These are phyloP conservation scores for Pteromalus puparum DNA, from an alignment of 1,140 invertebrate species.

Conservation along the genomic window DNA sequence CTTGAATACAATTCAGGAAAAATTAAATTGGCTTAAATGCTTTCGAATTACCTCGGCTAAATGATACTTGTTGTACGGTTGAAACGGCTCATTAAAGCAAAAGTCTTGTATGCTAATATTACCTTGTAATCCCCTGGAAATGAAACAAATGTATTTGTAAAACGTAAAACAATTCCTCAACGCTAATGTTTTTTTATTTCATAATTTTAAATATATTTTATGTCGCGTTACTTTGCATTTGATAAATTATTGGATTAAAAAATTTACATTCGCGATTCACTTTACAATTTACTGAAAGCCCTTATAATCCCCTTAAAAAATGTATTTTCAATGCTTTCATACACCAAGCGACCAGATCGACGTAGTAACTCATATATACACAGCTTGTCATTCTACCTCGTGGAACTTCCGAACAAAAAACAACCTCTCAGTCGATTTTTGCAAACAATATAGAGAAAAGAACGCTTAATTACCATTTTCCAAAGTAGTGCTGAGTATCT, in stretches of 20 bases:
- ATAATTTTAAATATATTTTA: not conserved
- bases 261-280: too few species aligned
- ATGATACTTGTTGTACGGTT: constrained; percentile 70
- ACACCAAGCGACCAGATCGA: not conserved
- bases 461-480: constrained; percentile 67
- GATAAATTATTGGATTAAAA: too few species aligned
- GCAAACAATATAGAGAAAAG: not conserved
- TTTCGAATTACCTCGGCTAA: constrained; percentile 67
- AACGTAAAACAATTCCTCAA: not conserved
- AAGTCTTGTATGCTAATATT: constrained; percentile 70
- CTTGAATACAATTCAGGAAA: not conserved
- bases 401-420: too few species aligned
- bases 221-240: too few species aligned
- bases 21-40: not conserved
- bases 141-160: constrained; percentile 28
- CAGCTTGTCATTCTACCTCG: too few species aligned
- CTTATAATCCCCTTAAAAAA: not conserved
- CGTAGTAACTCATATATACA: too few species aligned
- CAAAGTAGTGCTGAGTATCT: constrained; percentile 62
- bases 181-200: too few species aligned
- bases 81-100: constrained; percentile 72
- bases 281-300: too few species aligned
- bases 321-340: not conserved
- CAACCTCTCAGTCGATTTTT: too few species aligned
- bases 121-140: constrained; percentile 67